These are phyloP conservation scores for Scaptomyza caliginosa DNA, from an alignment of 2,888 invertebrate species.

Conservation along the genomic window DNA sequence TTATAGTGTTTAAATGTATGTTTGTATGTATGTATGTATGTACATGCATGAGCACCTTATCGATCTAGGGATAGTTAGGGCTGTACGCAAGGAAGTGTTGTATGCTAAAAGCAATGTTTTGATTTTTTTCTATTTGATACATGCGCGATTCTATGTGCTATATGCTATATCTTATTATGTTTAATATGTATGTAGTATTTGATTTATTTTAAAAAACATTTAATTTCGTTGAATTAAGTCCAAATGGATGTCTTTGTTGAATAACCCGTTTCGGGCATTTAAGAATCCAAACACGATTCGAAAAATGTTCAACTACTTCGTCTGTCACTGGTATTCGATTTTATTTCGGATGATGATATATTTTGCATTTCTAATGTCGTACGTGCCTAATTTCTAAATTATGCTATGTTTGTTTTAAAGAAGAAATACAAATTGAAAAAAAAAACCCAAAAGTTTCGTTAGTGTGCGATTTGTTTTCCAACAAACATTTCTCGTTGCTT, in stretches of 20 bases:
- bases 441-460: constrained; percentile 41
- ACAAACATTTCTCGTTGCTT: constrained; percentile 52
- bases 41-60: constrained; percentile 64
- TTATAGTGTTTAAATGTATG: constrained; percentile 19
- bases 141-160: constrained; percentile 77
- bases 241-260: constrained; percentile 35
- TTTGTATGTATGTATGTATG: constrained; percentile 48
- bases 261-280: constrained; percentile 16
- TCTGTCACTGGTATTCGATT: constrained; percentile 44
- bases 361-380: constrained; percentile 77
- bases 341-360: constrained; percentile 50
- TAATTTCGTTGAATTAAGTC: constrained; percentile 69
- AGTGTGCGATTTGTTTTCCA: constrained; percentile 32
- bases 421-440: no score
- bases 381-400: constrained; percentile 74
- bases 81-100: constrained; percentile 61
- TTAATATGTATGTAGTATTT: constrained; percentile 30
- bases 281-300: constrained; percentile 35
- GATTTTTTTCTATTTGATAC: constrained; percentile 67
- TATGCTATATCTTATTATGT: constrained; percentile 42
- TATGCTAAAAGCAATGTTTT: constrained; percentile 78
- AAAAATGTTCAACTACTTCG: constrained; percentile 17
- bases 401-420: constrained; percentile 53
- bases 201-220: constrained; percentile 39
- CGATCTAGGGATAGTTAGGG: constrained; percentile 15